phyloP scores from a whole-genome alignment of 2,797 vertebrate species.

The Sphenodon punctatus region DNA sequence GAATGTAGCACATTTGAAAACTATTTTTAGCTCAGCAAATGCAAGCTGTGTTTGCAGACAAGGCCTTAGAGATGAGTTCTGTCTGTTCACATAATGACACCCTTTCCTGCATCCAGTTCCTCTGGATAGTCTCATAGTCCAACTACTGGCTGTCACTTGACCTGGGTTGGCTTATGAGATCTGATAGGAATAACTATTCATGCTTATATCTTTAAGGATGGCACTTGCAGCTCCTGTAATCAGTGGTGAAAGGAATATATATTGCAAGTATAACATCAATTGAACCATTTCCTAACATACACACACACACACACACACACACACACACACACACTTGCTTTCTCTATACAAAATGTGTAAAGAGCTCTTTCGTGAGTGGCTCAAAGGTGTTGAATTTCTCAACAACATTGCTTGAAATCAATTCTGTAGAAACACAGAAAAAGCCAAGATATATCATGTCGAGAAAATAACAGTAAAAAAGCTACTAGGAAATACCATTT shows the following conservation, averaged over 20 bases:
- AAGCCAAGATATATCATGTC: background rate
- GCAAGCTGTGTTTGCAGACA: background rate
- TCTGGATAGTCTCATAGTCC: background rate
- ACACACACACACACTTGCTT: background rate
- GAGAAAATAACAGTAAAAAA: conserved; percentile 41
- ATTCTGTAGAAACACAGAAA: conserved; percentile 30
- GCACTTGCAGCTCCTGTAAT: background rate
- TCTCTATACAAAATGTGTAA: background rate
- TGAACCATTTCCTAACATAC: background rate
- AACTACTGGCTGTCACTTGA: background rate
- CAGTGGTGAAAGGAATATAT: background rate
- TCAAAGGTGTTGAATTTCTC: background rate
- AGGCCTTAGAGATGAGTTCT: background rate
- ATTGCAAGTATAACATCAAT: background rate
- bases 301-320: background rate
- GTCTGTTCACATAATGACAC: background rate
- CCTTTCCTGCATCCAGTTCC: background rate
- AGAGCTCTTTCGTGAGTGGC: background rate
- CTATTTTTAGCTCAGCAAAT: background rate
- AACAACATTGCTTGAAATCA: background rate
- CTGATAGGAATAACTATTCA: background rate
- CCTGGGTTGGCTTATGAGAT: background rate
- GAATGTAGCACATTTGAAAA: background rate
- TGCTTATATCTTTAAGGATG: background rate
- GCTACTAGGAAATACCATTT: background rate